These are phyloP conservation scores for Florisuga fusca DNA, from an alignment of 2,797 vertebrate genomes.

Conservation along the genomic window DNA sequence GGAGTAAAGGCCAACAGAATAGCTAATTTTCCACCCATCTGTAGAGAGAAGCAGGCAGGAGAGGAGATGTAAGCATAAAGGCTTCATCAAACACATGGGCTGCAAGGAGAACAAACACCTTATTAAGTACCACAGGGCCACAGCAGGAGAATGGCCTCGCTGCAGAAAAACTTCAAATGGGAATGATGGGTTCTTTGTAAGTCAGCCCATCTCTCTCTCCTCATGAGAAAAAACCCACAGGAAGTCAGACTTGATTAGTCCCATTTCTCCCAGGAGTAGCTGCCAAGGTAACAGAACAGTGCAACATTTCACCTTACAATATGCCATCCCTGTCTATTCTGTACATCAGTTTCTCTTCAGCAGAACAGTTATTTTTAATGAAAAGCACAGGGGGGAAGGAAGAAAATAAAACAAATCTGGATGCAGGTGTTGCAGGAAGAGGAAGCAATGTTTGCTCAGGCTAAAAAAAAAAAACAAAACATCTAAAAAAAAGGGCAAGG, in stretches of 20 bases:
- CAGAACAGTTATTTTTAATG: background rate
- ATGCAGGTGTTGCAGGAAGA: background rate
- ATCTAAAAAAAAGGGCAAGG: background rate
- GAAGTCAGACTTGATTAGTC: background rate
- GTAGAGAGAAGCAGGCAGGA: background rate
- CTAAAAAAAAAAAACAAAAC: background rate
- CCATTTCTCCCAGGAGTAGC: background rate
- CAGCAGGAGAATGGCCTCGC: background rate
- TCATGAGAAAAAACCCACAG: background rate
- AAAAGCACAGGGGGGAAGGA: background rate
- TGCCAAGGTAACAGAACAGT: background rate
- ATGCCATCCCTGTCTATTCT: background rate
- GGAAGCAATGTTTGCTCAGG: background rate
- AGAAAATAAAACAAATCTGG: background rate
- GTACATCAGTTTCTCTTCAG: background rate
- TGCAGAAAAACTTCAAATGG: background rate
- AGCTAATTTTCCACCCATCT: background rate
- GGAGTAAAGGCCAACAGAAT: background rate
- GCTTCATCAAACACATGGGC: background rate
- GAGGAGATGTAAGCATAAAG: background rate
- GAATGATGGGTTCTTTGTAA: slow-evolving; percentile 3
- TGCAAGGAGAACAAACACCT: background rate
- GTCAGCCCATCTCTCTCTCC: background rate
- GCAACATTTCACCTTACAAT: background rate
- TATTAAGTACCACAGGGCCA: background rate